These are phyloP conservation scores for Anser cygnoides DNA, from an alignment of 2,113 vertebrate species.

Conservation along the genomic window DNA sequence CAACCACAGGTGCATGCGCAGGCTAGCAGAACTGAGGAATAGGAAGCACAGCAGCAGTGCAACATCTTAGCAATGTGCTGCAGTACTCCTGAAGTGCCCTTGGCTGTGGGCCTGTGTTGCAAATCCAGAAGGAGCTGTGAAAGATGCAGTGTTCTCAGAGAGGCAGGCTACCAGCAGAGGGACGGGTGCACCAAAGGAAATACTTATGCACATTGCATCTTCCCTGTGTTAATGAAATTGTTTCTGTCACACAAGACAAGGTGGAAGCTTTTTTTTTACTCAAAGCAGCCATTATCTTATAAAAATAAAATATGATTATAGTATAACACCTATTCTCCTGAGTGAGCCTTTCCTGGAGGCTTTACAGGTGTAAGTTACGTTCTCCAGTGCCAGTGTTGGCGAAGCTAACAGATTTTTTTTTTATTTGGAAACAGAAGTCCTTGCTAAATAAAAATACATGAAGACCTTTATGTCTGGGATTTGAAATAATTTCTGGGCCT, in stretches of 20 bases:
- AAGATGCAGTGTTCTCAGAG: background rate
- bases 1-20: background rate
- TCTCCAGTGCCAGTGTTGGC: background rate
- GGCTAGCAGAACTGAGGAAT: background rate
- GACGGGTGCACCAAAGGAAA: background rate
- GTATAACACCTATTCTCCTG: background rate
- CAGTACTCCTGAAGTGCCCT: accelerated
- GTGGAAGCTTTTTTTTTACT: background rate
- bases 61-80: background rate
- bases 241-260: background rate
- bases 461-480: background rate
- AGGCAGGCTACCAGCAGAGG: background rate
- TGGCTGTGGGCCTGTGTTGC: background rate
- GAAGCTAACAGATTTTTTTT: background rate
- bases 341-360: background rate
- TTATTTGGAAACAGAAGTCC: background rate
- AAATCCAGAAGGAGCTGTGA: background rate
- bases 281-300: background rate
- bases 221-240: background rate
- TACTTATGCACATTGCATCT: background rate
- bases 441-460: background rate
- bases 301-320: background rate
- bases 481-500: too few species aligned
- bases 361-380: background rate
- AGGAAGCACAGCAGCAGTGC: background rate